phyloP scores from a whole-genome alignment of 2,888 invertebrate species.

The Lasius platythorax region DNA sequence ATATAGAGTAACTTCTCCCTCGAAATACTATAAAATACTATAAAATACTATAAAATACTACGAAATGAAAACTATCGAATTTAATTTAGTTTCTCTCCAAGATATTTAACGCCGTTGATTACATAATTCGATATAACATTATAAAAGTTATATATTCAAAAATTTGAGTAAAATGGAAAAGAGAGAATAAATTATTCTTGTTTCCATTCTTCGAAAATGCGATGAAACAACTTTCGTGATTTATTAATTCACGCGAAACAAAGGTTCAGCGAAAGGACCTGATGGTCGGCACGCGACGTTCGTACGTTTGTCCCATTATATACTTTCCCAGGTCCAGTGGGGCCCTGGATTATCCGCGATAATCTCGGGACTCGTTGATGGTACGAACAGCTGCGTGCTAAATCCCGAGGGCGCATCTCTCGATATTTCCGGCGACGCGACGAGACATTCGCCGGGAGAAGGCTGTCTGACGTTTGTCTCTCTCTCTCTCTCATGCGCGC shows the following conservation, averaged over 20 bases:
- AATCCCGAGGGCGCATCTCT: constrained; percentile 28
- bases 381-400: constrained; percentile 45
- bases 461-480: constrained; percentile 62
- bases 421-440: constrained; percentile 43
- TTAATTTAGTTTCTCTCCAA: not conserved
- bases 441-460: not conserved
- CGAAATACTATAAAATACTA: not conserved
- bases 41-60: not conserved
- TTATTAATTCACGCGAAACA: constrained; percentile 3
- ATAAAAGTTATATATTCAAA: not conserved
- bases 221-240: not conserved
- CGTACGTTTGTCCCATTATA: constrained; percentile 10
- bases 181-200: not conserved
- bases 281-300: constrained; percentile 36
- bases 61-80: not conserved
- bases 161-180: not conserved
- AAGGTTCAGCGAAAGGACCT: not conserved
- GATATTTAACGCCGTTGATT: not conserved
- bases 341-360: constrained; percentile 33
- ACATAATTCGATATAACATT: not conserved
- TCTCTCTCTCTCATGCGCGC: constrained; percentile 20
- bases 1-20: not conserved
- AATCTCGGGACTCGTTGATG: constrained; percentile 42
- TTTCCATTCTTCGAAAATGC: not conserved
- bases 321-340: constrained; percentile 2